Evolutionary conservation across 92 coral and sea anemone genomes (phyloP).

Genomic region (Montipora capitata): DNA sequence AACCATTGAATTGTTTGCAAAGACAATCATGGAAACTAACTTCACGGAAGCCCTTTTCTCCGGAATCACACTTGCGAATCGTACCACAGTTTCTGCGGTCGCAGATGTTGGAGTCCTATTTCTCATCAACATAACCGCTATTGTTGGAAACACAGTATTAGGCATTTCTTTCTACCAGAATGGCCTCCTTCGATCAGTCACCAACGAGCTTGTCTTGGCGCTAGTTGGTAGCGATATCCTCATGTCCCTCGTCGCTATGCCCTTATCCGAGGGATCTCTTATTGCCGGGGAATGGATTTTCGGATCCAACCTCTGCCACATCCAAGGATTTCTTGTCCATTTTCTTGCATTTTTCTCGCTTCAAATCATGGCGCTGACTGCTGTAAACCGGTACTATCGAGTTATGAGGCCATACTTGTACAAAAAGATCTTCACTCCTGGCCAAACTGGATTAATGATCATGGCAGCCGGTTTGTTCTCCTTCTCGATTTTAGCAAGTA

Average conservation of each 20-base stretch:
- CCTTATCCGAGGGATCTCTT: constrained; percentile 71
- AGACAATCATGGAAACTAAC: constrained; percentile 28
- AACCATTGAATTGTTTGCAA: neutral
- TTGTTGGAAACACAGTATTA: constrained; percentile 77
- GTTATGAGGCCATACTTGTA: constrained; percentile 71
- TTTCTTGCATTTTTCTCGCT: constrained; percentile 88
- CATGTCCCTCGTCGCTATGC: constrained; percentile 87
- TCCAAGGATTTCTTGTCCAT: constrained; percentile 81
- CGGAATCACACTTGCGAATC: constrained; percentile 18
- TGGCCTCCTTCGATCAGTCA: constrained; percentile 73
- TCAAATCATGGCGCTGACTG: constrained; percentile 87
- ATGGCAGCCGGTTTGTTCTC: constrained; percentile 57
- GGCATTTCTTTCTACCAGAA: constrained; percentile 77
- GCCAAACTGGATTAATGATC: constrained; percentile 71
- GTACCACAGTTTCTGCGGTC: constrained; percentile 42
- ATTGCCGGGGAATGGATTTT: constrained; percentile 76
- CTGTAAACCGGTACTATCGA: constrained; percentile 81
- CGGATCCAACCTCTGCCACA: constrained; percentile 58
- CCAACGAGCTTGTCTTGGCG: constrained; percentile 80
- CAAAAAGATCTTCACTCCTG: constrained; percentile 71
- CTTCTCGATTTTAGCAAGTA: constrained; percentile 48
- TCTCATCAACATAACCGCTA: constrained; percentile 66
- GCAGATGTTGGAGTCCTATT: constrained; percentile 62
- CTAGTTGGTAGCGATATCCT: constrained; percentile 71
- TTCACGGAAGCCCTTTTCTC: constrained; percentile 15